These are phyloP conservation scores for Triplophysa tibetana DNA, from an alignment of 2,113 vertebrate genomes.

Conservation along the genomic window DNA sequence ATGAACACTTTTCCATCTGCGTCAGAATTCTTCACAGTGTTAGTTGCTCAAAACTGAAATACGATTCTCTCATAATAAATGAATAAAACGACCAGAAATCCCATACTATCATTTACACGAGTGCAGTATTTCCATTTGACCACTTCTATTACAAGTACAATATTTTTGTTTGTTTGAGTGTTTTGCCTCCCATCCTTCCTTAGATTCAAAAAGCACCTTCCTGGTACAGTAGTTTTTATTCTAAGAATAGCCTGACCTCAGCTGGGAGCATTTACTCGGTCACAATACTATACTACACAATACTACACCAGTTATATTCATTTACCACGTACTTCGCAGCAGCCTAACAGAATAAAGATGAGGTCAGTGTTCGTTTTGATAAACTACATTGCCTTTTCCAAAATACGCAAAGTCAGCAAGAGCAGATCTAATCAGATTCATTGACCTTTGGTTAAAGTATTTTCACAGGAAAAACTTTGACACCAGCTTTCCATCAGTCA, in stretches of 20 bases:
- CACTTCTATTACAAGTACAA: neutral
- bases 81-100: neutral
- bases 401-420: neutral
- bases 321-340: neutral
- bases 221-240: slow-evolving; percentile 2
- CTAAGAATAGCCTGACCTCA: slow-evolving; percentile 46
- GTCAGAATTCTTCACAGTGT: neutral
- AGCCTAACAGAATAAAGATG: neutral
- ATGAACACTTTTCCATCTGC: neutral
- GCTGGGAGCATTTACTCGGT: neutral
- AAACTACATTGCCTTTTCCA: neutral
- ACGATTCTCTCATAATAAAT: neutral
- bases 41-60: neutral
- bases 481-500: slow-evolving; percentile 5
- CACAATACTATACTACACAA: neutral
- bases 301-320: neutral
- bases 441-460: neutral
- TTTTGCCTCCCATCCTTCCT: slow-evolving; percentile 31
- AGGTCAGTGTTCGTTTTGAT: neutral
- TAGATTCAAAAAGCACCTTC: neutral
- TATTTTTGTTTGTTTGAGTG: neutral
- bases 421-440: neutral
- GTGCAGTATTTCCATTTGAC: neutral
- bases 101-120: no score
- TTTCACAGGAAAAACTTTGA: neutral